Evolutionary conservation across 2,797 vertebrate genomes (phyloP).

Genomic region (Spea hammondii): DNA sequence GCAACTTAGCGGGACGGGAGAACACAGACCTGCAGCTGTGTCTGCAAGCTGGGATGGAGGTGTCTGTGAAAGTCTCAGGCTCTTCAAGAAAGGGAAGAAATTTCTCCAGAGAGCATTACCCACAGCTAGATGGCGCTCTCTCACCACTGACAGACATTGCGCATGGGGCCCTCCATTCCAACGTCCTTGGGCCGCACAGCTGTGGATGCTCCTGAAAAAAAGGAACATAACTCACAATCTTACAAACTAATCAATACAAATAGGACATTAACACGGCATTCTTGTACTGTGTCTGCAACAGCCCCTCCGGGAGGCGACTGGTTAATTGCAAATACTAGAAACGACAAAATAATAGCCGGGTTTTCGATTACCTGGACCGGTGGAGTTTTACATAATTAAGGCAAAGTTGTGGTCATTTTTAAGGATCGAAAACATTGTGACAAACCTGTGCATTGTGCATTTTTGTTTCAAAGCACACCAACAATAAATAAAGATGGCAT

Average conservation of each 20-base stretch:
- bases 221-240: constrained; percentile 47
- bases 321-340: neutral
- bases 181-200: constrained; percentile 71
- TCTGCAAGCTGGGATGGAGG: constrained; percentile 86
- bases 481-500: too few relatives aligned
- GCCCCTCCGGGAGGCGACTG: neutral
- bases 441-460: too few relatives aligned
- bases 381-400: too few relatives aligned
- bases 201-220: constrained; percentile 78
- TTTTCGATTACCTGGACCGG: too few relatives aligned
- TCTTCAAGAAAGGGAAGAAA: constrained; percentile 89
- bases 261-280: neutral
- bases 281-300: neutral
- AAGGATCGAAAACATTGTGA: too few relatives aligned
- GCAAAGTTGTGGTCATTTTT: too few relatives aligned
- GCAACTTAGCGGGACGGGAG: neutral
- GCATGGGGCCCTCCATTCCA: constrained; percentile 55
- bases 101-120: constrained; percentile 86
- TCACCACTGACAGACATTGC: constrained; percentile 71
- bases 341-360: neutral
- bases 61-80: constrained; percentile 82
- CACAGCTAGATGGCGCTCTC: constrained; percentile 96
- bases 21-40: constrained; percentile 85
- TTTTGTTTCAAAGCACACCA: too few relatives aligned
- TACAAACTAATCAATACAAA: neutral